A percentile compares a stretch with the other conserved stretches of the same genome.
These are phyloP conservation scores for Tenodera sinensis DNA, from an alignment of 2,888 invertebrate genomes.

Conservation along the genomic window DNA sequence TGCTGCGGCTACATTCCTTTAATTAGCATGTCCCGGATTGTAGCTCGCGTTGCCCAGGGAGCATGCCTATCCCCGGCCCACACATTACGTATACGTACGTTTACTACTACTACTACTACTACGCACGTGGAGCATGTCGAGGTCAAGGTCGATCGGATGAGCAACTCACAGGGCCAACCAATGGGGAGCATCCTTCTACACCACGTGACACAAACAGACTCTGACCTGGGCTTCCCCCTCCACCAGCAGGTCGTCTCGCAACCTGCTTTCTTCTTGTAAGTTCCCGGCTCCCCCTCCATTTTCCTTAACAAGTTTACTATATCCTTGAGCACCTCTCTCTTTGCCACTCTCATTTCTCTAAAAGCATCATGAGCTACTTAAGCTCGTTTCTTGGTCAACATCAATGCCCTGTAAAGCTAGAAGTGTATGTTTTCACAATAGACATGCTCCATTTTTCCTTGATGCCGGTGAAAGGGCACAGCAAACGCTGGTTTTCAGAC, in stretches of 20 bases:
- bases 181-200: not conserved
- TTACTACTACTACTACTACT: not conserved
- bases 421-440: no score
- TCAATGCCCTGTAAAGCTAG: no score
- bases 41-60: not conserved
- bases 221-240: not conserved
- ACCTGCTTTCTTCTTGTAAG: not conserved
- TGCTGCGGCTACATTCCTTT: not conserved
- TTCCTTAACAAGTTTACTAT: not conserved
- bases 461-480: no score
- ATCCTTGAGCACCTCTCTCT: not conserved
- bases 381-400: no score
- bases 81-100: not conserved
- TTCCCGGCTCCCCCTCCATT: no score
- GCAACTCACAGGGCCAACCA: not conserved
- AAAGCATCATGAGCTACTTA: not conserved
- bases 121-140: not conserved
- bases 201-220: not conserved
- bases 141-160: not conserved
- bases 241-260: not conserved
- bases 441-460: no score
- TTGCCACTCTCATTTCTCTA: not conserved
- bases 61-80: not conserved
- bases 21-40: not conserved
- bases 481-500: no score